Conservation (phyloP, 2,113 vertebrate genomes). For the Progne subis region DNA sequence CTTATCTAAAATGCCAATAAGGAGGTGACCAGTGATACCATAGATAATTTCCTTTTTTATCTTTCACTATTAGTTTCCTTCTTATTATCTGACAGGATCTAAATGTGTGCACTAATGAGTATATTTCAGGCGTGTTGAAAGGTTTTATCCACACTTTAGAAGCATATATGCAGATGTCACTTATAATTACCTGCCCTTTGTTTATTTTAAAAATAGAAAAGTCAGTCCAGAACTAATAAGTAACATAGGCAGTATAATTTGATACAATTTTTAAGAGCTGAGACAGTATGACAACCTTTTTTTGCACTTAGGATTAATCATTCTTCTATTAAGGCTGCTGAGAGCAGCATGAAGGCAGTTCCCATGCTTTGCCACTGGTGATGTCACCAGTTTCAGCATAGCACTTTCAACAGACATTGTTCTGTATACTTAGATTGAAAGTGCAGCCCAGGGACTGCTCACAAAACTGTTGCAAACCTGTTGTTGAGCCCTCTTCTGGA, state of each 20-base stretch:
- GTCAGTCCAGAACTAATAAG: constrained; percentile 1
- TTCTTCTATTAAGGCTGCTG: constrained; percentile 20
- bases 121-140: constrained; percentile 39
- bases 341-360: constrained; percentile 26
- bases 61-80: neutral
- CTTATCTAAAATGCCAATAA: neutral
- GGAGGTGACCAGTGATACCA: neutral
- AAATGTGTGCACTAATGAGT: neutral
- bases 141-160: constrained; percentile 8
- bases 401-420: neutral
- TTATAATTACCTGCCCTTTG: constrained; percentile 2
- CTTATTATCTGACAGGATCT: neutral
- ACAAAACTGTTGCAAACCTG: neutral
- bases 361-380: constrained; percentile 5
- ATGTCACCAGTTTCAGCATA: constrained; percentile 48
- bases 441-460: neutral
- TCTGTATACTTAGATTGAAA: neutral
- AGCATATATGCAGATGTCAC: neutral
- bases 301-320: constrained; percentile 4
- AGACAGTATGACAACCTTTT: neutral
- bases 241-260: neutral
- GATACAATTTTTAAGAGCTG: neutral
- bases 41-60: neutral
- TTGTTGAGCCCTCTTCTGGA: neutral
- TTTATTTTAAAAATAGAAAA: constrained; percentile 46